Evolutionary conservation across 2,888 invertebrate genomes (phyloP).

Genomic region (Lycophotia porphyrea): DNA sequence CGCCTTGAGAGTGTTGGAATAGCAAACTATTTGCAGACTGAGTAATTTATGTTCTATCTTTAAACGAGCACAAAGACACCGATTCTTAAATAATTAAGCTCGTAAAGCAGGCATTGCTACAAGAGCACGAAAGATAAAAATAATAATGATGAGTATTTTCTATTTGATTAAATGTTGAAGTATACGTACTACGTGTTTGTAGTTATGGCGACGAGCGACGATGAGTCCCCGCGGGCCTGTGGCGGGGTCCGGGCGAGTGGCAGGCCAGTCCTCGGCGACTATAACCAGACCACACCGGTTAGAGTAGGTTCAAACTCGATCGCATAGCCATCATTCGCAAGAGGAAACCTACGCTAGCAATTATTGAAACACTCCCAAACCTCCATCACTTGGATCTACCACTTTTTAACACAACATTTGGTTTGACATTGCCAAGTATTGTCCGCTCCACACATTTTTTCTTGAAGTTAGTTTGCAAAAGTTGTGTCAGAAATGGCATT

Average conservation of each 20-base stretch:
- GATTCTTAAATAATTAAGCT: constrained; percentile 2
- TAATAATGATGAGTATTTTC: neutral
- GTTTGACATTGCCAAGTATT: neutral
- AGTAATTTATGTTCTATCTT: constrained; percentile 42
- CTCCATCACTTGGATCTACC: constrained; percentile 2
- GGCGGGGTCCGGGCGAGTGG: constrained; percentile 83
- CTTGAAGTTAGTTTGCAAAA: constrained; percentile 3
- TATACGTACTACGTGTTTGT: constrained; percentile 86
- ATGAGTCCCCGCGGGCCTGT: constrained; percentile 76
- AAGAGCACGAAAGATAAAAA: neutral
- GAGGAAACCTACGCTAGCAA: constrained; percentile 64
- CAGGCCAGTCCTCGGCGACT: constrained; percentile 86
- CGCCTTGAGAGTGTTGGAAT: constrained; percentile 12
- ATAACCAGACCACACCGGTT: constrained; percentile 81
- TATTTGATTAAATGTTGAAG: constrained; percentile 8
- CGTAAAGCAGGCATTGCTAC: neutral
- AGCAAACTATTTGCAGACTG: constrained; percentile 23
- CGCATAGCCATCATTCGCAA: constrained; percentile 70
- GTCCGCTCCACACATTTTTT: neutral
- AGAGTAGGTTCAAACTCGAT: constrained; percentile 63
- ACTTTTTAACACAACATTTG: neutral
- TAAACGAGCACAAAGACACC: neutral
- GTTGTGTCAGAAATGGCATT: neutral
- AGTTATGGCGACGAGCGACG: constrained; percentile 67
- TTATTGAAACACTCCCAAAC: constrained; percentile 53